Percentiles rank a stretch among this genome's conserved stretches.
Evolutionary conservation across 2,888 invertebrate species (phyloP).

Genomic region (Meganola albula): DNA sequence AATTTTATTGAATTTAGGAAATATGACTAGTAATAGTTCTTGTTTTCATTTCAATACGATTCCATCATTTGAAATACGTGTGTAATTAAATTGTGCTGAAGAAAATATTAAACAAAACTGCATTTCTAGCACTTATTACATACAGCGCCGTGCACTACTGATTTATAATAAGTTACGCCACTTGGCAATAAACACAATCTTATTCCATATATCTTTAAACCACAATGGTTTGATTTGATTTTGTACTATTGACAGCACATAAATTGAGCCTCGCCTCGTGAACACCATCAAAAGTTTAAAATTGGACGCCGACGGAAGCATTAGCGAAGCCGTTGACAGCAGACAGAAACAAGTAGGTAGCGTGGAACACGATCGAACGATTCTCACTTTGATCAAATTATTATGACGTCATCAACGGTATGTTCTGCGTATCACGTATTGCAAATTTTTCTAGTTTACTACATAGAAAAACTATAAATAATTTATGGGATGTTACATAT

Average conservation of each 20-base stretch:
- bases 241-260: slow-evolving; percentile 45
- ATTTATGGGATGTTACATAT: slow-evolving; percentile 4
- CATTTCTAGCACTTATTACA: too few species aligned
- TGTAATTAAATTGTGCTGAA: too few species aligned
- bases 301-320: slow-evolving; percentile 69
- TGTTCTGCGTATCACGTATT: slow-evolving; percentile 40
- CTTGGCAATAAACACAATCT: too few species aligned
- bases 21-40: too few species aligned
- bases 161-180: too few species aligned
- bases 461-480: slow-evolving; percentile 22
- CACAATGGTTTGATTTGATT: slow-evolving; percentile 18
- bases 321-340: slow-evolving; percentile 70
- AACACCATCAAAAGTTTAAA: slow-evolving; percentile 71
- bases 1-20: too few species aligned
- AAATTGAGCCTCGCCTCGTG: slow-evolving; percentile 47
- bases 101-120: too few species aligned
- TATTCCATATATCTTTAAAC: too few species aligned
- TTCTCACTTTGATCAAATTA: slow-evolving; percentile 72
- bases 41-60: too few species aligned
- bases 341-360: slow-evolving; percentile 61
- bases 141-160: too few species aligned
- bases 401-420: slow-evolving; percentile 54
- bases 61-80: too few species aligned
- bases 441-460: slow-evolving; percentile 31
- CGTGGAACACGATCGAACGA: slow-evolving; percentile 58